Conservation (phyloP, 2,888 invertebrate species). For the Zootermopsis nevadensis region DNA sequence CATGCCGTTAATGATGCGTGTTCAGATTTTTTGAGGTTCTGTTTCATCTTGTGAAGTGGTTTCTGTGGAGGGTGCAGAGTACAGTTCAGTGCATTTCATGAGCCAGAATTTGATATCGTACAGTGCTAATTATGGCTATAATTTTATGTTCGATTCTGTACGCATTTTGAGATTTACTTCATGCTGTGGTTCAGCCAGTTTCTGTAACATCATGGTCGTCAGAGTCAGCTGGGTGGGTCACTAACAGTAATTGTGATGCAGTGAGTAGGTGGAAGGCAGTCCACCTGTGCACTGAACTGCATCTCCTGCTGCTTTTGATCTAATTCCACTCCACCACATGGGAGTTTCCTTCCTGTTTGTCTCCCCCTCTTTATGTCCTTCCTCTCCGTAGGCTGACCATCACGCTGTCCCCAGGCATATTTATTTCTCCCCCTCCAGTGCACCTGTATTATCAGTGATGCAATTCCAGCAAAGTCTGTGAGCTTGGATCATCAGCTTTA, state of each 20-base stretch:
- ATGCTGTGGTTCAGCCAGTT: neutral
- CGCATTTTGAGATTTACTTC: neutral
- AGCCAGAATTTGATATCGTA: no score
- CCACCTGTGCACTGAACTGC: constrained; percentile 10
- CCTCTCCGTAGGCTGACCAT: neutral
- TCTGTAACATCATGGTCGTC: neutral
- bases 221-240: constrained; percentile 17
- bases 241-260: neutral
- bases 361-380: neutral
- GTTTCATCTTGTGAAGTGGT: no score
- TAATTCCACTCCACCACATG: neutral
- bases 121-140: no score
- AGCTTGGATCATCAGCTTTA: neutral
- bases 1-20: no score
- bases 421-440: neutral
- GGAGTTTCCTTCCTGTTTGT: constrained; percentile 22
- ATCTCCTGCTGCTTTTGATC: constrained; percentile 13
- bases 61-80: no score
- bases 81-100: no score
- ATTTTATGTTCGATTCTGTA: no score
- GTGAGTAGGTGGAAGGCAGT: constrained; percentile 3
- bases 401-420: neutral
- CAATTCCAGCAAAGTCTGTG: neutral
- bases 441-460: neutral
- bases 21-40: no score